Evolutionary conservation across 2,113 vertebrate species (phyloP).

Genomic region (Callithrix jacchus): DNA sequence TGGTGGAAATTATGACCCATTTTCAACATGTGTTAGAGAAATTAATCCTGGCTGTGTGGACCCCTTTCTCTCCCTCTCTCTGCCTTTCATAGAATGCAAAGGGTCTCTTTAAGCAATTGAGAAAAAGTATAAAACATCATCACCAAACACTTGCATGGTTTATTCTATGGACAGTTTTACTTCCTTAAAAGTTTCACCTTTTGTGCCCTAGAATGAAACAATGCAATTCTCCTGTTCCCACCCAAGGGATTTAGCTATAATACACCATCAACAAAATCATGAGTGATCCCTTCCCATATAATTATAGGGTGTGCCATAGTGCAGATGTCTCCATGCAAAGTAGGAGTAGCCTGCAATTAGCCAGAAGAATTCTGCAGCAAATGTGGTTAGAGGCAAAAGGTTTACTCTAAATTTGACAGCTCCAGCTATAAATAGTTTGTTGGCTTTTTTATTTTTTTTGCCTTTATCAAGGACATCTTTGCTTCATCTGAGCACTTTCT

Average conservation of each 20-base stretch:
- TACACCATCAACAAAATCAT: slow-evolving; percentile 79
- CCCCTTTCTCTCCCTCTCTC: not conserved
- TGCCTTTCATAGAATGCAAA: not conserved
- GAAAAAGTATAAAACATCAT: not conserved
- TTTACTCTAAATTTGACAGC: slow-evolving; percentile 77
- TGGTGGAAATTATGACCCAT: slow-evolving; percentile 12
- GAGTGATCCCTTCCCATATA: slow-evolving; percentile 83
- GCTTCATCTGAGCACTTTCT: slow-evolving; percentile 56
- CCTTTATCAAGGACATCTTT: slow-evolving; percentile 63
- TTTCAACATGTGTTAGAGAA: not conserved
- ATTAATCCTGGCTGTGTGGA: not conserved
- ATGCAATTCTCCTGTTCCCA: not conserved
- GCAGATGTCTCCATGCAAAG: slow-evolving; percentile 85
- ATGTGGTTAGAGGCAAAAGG: slow-evolving; percentile 68
- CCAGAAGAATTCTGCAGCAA: slow-evolving; percentile 75
- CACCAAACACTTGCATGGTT: not conserved
- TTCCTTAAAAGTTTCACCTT: slow-evolving; percentile 47
- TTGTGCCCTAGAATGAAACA: slow-evolving; percentile 49
- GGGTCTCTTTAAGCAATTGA: not conserved
- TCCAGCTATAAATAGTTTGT: slow-evolving; percentile 77
- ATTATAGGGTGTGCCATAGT: slow-evolving; percentile 90
- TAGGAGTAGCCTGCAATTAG: slow-evolving; percentile 72
- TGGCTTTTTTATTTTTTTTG: not conserved
- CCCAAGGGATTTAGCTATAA: slow-evolving; percentile 50
- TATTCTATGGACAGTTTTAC: slow-evolving; percentile 15